phyloP scores from a whole-genome alignment of 2,888 invertebrate genomes.

The Chydorus sphaericus region DNA sequence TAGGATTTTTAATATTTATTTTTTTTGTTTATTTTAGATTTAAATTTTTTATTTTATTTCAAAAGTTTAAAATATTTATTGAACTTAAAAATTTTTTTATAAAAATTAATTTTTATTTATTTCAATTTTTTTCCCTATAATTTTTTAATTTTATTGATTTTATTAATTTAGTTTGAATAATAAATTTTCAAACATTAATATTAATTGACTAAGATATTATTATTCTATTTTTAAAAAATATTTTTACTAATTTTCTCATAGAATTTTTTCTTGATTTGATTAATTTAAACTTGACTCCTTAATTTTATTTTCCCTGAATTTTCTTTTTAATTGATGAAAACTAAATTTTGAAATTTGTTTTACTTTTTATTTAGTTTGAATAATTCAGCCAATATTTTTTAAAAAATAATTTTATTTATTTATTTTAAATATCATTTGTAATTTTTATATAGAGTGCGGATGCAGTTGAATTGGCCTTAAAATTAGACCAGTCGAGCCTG shows the following conservation, averaged over 20 bases:
- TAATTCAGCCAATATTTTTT: too few relatives aligned
- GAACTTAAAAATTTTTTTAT: too few relatives aligned
- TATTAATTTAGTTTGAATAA: constrained; percentile 47
- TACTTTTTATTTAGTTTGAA: too few relatives aligned
- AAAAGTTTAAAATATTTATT: too few relatives aligned
- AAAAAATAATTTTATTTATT: background rate
- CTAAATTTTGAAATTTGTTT: too few relatives aligned
- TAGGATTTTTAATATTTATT: constrained; percentile 10
- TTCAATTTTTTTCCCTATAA: background rate
- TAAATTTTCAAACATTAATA: constrained; percentile 28
- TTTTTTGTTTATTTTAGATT: too few relatives aligned
- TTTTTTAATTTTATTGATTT: constrained; percentile 38
- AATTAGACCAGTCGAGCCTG: constrained; percentile 43
- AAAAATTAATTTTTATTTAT: background rate
- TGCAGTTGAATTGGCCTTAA: constrained; percentile 48
- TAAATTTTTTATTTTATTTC: too few relatives aligned
- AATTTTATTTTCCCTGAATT: too few relatives aligned
- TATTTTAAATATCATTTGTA: background rate
- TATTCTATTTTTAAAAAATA: background rate
- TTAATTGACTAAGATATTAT: too few relatives aligned
- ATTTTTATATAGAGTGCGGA: constrained; percentile 34
- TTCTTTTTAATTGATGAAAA: too few relatives aligned
- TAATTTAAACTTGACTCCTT: background rate
- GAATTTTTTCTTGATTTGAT: constrained; percentile 22
- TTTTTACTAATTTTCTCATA: constrained; percentile 17